These are phyloP conservation scores for Callospermophilus lateralis DNA, from an alignment of 2,113 vertebrate species.

Conservation along the genomic window DNA sequence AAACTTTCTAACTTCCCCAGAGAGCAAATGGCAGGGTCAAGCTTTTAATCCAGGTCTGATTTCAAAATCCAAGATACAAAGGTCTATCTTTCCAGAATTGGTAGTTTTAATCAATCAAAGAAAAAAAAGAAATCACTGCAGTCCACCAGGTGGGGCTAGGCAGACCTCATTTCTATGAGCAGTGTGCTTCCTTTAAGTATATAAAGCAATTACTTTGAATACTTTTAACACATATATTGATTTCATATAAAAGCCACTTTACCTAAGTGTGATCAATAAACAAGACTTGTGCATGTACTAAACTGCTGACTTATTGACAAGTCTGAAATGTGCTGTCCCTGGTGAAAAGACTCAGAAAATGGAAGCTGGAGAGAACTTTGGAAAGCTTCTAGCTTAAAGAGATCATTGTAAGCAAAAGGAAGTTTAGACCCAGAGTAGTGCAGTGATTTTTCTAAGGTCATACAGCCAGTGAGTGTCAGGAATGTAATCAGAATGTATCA, in stretches of 20 bases:
- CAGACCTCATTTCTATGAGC: neutral
- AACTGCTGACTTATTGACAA: constrained; percentile 75
- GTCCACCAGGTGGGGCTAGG: neutral
- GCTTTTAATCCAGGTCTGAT: neutral
- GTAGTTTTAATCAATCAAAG: constrained; percentile 13
- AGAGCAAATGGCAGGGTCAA: neutral
- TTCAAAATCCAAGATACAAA: neutral
- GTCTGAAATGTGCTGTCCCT: constrained; percentile 43
- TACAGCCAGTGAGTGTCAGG: neutral
- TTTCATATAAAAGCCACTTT: constrained; percentile 78
- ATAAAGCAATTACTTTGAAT: constrained; percentile 76
- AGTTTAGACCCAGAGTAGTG: neutral
- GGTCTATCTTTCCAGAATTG: neutral
- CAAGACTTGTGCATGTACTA: constrained; percentile 58
- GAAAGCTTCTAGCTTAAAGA: constrained; percentile 17
- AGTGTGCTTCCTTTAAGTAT: constrained; percentile 32
- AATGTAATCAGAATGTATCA: neutral
- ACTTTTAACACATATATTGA: constrained; percentile 73
- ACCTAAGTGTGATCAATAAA: constrained; percentile 72
- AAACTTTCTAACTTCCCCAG: neutral
- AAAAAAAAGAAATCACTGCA: neutral
- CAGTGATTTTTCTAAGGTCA: neutral
- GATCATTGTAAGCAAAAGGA: neutral
- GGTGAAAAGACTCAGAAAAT: constrained; percentile 45
- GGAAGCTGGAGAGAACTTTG: neutral